phyloP scores from a whole-genome alignment of 2,113 vertebrate species.

The Myanophis thanlyinensis region DNA sequence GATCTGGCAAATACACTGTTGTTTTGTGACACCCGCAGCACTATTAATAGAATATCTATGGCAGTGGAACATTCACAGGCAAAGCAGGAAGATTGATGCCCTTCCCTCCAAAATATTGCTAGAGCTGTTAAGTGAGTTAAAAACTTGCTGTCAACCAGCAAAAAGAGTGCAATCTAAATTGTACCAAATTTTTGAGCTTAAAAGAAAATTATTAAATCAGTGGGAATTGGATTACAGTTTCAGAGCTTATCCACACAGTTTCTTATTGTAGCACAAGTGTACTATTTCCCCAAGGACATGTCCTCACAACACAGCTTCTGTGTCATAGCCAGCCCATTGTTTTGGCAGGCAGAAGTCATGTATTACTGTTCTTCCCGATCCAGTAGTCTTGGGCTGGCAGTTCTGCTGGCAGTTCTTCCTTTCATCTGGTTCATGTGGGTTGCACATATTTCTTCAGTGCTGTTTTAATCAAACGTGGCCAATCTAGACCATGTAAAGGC shows the following conservation, averaged over 20 bases:
- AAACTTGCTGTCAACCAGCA: neutral
- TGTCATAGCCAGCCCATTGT: neutral
- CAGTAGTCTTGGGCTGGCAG: neutral
- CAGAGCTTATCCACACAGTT: neutral
- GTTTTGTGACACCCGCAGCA: neutral
- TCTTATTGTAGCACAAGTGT: neutral
- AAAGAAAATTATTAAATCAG: neutral
- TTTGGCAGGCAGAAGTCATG: neutral
- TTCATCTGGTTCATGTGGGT: neutral
- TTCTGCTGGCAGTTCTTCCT: neutral
- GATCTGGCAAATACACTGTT: neutral
- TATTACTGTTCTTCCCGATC: neutral
- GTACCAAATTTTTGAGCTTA: neutral
- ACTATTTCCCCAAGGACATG: neutral
- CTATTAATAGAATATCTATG: neutral
- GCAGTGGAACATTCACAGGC: neutral
- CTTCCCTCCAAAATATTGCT: neutral
- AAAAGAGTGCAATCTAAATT: too few relatives aligned
- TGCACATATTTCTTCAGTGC: neutral
- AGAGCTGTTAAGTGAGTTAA: neutral
- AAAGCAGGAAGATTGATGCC: neutral
- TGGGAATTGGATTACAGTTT: neutral
- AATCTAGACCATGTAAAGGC: neutral
- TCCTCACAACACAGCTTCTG: neutral
- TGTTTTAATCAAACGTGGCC: neutral